Conservation (phyloP, 2,113 vertebrate species). For the Eptatretus burgeri region DNA sequence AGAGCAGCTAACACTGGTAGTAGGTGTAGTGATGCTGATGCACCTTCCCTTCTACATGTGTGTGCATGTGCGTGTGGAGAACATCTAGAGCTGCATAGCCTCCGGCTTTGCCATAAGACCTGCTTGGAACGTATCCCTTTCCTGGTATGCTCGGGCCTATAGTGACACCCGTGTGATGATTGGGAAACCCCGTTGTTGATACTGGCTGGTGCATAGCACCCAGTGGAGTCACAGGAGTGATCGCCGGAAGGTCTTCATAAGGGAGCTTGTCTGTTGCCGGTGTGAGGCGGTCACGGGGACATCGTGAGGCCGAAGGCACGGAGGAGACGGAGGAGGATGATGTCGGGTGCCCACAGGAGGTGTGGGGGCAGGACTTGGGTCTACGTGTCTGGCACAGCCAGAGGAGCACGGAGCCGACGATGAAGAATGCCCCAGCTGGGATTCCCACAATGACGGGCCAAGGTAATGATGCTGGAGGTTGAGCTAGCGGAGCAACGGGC, state of each 20-base stretch:
- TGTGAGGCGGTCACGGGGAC: conserved; percentile 5
- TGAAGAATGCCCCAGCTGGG: conserved; percentile 17
- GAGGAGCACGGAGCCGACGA: conserved; percentile 17
- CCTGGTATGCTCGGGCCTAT: too few relatives aligned
- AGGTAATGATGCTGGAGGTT: conserved; percentile 15
- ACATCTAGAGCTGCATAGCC: neutral
- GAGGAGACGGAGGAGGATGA: conserved; percentile 10
- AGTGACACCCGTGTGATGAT: conserved; percentile 15
- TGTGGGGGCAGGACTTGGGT: conserved; percentile 9
- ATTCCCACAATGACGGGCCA: conserved; percentile 20
- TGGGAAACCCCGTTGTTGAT: conserved; percentile 14
- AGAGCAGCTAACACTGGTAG: conserved; percentile 16
- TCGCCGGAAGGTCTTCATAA: too few relatives aligned
- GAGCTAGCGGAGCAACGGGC: conserved; percentile 12
- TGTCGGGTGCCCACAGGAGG: conserved; percentile 9
- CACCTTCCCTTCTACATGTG: conserved; percentile 17
- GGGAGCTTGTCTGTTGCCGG: too few relatives aligned
- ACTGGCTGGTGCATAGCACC: conserved; percentile 8
- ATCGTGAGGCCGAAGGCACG: conserved; percentile 12
- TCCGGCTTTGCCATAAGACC: neutral
- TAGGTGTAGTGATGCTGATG: conserved; percentile 18
- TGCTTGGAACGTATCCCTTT: too few relatives aligned
- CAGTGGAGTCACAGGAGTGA: neutral
- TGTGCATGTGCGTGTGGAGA: conserved; percentile 17
- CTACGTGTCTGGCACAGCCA: conserved; percentile 18